A percentile compares a stretch with the other conserved stretches of the same genome.
Conservation (phyloP, 2,888 invertebrate species). For the Lithophane socia region DNA sequence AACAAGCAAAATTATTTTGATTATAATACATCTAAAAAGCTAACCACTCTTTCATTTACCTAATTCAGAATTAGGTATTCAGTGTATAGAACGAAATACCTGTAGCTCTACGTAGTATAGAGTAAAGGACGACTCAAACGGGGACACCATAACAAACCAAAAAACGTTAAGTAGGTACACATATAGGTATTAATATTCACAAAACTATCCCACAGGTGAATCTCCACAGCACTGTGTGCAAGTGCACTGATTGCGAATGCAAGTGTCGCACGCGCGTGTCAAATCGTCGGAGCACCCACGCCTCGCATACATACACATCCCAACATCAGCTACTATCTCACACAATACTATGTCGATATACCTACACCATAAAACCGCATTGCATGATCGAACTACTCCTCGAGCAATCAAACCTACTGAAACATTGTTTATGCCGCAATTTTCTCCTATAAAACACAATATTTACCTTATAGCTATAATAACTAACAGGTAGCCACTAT, state of each 20-base stretch:
- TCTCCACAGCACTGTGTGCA: slow-evolving; percentile 63
- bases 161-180: background rate
- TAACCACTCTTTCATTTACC: background rate
- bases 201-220: slow-evolving; percentile 25
- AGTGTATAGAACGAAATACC: background rate
- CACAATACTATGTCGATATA: slow-evolving; percentile 55
- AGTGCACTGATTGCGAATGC: slow-evolving; percentile 81
- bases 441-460: slow-evolving; percentile 42
- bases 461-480: slow-evolving; percentile 48
- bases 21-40: background rate
- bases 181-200: background rate
- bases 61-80: background rate
- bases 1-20: background rate
- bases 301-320: slow-evolving; percentile 56
- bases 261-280: slow-evolving; percentile 85
- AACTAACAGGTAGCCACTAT: slow-evolving; percentile 46
- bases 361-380: slow-evolving; percentile 29
- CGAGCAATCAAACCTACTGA: slow-evolving; percentile 32
- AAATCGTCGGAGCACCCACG: slow-evolving; percentile 84
- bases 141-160: background rate
- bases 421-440: slow-evolving; percentile 39
- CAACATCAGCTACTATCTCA: slow-evolving; percentile 56
- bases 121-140: background rate
- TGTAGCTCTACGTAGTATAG: background rate
- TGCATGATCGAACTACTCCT: slow-evolving; percentile 45